Conservation (phyloP, 2,797 vertebrate species). For the Vespertilio murinus region DNA sequence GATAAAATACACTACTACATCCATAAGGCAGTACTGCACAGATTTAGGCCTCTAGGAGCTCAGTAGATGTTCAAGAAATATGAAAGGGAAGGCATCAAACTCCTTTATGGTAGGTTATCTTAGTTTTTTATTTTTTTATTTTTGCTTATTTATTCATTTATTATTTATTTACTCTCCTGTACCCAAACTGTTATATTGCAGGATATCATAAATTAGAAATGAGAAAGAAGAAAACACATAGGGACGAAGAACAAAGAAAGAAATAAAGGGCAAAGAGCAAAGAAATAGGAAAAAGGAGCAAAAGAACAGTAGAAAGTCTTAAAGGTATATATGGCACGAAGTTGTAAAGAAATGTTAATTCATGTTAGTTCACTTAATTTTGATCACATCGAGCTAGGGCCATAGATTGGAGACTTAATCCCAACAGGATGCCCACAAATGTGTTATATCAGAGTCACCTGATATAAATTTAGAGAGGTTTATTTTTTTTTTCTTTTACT, state of each 20-base stretch:
- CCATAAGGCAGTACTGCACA: background rate
- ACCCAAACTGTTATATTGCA: background rate
- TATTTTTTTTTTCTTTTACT: background rate
- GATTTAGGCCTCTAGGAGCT: background rate
- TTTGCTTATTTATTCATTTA: background rate
- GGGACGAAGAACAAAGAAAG: background rate
- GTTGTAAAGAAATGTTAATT: background rate
- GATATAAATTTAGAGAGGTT: background rate
- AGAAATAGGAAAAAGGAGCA: background rate
- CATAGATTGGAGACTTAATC: background rate
- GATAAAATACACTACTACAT: background rate
- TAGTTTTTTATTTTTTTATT: background rate
- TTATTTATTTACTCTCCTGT: background rate
- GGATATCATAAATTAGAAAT: background rate
- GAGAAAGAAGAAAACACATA: background rate
- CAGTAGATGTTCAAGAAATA: background rate
- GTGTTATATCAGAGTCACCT: background rate
- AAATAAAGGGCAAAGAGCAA: background rate
- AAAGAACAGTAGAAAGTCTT: background rate
- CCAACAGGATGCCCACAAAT: background rate
- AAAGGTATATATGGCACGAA: background rate
- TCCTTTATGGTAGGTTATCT: background rate
- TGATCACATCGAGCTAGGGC: background rate
- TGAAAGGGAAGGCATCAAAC: background rate
- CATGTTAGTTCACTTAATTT: background rate